Conservation (phyloP, 2,888 invertebrate species). For the Rutpela maculata region DNA sequence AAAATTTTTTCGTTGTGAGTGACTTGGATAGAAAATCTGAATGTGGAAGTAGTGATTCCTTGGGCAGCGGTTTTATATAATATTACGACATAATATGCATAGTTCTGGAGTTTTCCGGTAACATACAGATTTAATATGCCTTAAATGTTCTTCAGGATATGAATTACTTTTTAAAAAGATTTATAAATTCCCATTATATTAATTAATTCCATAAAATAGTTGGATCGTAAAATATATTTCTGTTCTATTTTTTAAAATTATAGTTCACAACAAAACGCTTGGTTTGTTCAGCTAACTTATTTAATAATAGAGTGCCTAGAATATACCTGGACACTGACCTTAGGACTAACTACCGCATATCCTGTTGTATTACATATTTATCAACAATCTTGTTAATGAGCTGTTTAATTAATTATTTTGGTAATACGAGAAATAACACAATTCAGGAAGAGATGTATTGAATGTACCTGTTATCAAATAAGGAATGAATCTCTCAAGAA, state of each 20-base stretch:
- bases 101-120: too few relatives aligned
- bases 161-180: too few relatives aligned
- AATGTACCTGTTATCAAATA: too few relatives aligned
- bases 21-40: too few relatives aligned
- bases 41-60: too few relatives aligned
- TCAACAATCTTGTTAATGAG: slow-evolving; percentile 19
- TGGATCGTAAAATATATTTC: background rate
- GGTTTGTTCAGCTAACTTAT: slow-evolving; percentile 5
- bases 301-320: slow-evolving; percentile 17
- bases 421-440: background rate
- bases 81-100: too few relatives aligned
- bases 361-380: slow-evolving; percentile 25
- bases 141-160: too few relatives aligned
- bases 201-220: background rate
- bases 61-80: too few relatives aligned
- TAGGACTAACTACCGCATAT: slow-evolving; percentile 24
- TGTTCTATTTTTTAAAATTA: background rate
- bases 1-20: too few relatives aligned
- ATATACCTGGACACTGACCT: slow-evolving; percentile 31
- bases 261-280: slow-evolving; percentile 4
- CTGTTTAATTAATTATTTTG: background rate
- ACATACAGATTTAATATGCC: too few relatives aligned
- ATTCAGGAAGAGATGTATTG: background rate
- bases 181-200: too few relatives aligned
- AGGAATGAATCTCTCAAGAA: too few relatives aligned